Base-by-base conservation (phyloP, 2,888 invertebrate genomes). In the Apamea anceps region DNA sequence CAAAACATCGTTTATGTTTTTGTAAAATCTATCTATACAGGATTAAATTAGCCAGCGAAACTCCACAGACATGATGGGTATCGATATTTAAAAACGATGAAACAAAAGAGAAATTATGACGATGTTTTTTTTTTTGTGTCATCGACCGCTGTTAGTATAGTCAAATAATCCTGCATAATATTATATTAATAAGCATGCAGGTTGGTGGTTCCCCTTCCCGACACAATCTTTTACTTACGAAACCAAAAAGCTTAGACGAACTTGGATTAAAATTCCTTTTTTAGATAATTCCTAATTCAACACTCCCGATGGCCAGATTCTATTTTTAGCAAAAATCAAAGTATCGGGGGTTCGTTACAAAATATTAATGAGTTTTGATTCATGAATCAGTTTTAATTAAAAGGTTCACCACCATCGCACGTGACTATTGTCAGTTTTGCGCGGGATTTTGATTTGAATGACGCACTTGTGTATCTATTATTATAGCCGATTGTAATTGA, bases 381-480 rank as follows among this genome's bases (percentile, higher is more conserved):
- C 18, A n/a, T 78, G 60, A 74, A 78, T 45, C 63, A 77, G 21
- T 66, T 57, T 62, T 79, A 51, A 68, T 77, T 65, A 78, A 54
- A 68, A 68, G 32, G 65, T 66, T 65, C 54, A 32, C 37, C 37
- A 37, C 42, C 28, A 32, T 60, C 18, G 37, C 72, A 65, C 72
- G 65, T 80, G 83, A 48, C 75, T 70, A 54, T 65, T 57, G 60
- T 48, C 42, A 51, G 66, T 79, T 72, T 75, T 82, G 32, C 79
- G 48, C n/a, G 15, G 6, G 62, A 72, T 75, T 72, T 72, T 75
- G 28, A 73, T 72, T 72, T 63, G 45, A 70, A 74, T 75, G 75
- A 73, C 75, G 75, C 72, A 83, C 42, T 73, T 73, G 45, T 48
- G 18, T 37, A 32, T 67, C 28, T 82, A 71, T 66, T 75, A 48